phyloP scores from a whole-genome alignment of 2,797 vertebrate genomes.

The Dendrocincla tyrannina region DNA sequence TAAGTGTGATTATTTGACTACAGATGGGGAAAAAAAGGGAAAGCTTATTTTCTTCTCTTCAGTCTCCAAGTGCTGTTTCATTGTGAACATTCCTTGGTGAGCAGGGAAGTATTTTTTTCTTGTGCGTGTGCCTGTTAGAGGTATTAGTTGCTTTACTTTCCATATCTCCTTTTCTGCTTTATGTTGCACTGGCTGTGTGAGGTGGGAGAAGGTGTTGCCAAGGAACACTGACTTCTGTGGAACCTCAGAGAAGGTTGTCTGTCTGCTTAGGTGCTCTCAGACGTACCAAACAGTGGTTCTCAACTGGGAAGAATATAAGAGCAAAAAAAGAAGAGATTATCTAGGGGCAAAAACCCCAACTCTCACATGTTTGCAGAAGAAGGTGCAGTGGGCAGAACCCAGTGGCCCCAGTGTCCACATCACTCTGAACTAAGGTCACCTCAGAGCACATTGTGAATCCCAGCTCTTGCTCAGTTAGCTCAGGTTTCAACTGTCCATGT shows the following conservation, averaged over 20 bases:
- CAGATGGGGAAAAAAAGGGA: fast-evolving
- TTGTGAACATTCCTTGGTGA: not conserved
- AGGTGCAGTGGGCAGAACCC: not conserved
- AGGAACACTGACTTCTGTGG: fast-evolving
- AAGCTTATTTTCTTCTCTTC: not conserved
- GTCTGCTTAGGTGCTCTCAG: not conserved
- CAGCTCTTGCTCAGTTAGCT: not conserved
- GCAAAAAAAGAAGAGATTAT: not conserved
- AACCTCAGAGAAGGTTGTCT: not conserved
- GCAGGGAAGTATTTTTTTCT: not conserved
- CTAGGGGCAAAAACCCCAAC: fast-evolving
- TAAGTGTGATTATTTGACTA: not conserved
- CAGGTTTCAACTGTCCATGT: not conserved
- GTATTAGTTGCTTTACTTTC: not conserved
- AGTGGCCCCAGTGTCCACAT: not conserved
- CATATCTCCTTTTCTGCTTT: not conserved
- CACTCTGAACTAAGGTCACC: not conserved
- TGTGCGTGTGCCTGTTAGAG: not conserved
- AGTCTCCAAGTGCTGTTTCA: not conserved
- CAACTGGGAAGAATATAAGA: not conserved
- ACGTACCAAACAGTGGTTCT: not conserved
- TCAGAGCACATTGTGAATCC: not conserved
- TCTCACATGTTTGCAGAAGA: not conserved
- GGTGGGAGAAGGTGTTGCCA: not conserved
- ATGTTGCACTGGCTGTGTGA: not conserved